Base-by-base conservation (phyloP, 2,113 vertebrate genomes). In the Chauna torquata region DNA sequence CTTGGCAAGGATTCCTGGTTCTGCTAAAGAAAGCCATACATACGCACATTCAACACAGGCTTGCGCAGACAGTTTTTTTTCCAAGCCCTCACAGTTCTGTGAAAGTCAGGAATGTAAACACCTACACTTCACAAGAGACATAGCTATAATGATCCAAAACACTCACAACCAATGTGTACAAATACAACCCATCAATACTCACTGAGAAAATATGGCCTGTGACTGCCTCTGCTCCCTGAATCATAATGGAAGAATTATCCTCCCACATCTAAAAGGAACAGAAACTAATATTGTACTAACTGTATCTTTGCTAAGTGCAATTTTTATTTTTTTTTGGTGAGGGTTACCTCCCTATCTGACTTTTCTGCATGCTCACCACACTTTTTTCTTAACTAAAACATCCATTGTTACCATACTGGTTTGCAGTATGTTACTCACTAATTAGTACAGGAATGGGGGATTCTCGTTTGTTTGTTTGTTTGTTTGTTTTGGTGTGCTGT, bases 71-170 rank as follows among this genome's bases (percentile, higher is more conserved):
- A 75, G 42, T 74, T 59, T 18, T 95, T 88, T 49, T 45, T 45
- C 58, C 82, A 83, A 89, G 70, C 36, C 86, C 72, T 87, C 85
- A 7, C 61, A 88, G 89, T 54, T 90, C 72, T 68, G 72, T 82
- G 88, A 69, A 34, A 91, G 90, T 83, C 92, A 94, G 78, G 78
- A 94, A 96, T 61, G 86, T 89, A 92, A 96, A 95, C 92, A 95
- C 88, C 93, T 91, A 96, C 95, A 95, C 92, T 95, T 92, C 87
- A 66, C 84, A 94, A 93, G 71, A 82, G 76, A 65, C 90, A 84
- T 0, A 92, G 74, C 83, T 88, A 49, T 84, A 97, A 96, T 66
- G 91, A 94, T 94, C 84, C 80, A 83, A 85, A 94, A 95, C 75
- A 96, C 90, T 95, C 13, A 2, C 50, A 88, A 38, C 65, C 77